These are phyloP conservation scores for Drosophila tropicalis DNA, from an alignment of 1,140 invertebrate species.

Conservation along the genomic window DNA sequence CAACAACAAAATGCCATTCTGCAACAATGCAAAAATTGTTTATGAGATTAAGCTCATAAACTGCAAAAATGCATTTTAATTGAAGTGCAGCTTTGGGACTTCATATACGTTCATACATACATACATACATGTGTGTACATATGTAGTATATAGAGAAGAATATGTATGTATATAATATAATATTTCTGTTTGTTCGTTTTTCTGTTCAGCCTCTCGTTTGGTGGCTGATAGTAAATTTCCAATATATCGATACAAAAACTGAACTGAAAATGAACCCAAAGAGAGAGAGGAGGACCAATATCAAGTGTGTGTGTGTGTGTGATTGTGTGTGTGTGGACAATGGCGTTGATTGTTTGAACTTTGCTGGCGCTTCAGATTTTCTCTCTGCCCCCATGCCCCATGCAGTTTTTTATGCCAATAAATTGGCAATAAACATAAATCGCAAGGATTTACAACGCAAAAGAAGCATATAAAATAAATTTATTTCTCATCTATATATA, in stretches of 20 bases:
- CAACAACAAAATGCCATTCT: conserved; percentile 34
- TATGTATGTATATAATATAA: conserved; percentile 43
- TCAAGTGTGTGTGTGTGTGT: conserved; percentile 6
- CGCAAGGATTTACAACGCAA: conserved; percentile 54
- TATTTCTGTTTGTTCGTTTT: conserved; percentile 18
- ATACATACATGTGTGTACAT: too few species aligned
- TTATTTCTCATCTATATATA: conserved; percentile 33
- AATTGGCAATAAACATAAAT: conserved; percentile 77
- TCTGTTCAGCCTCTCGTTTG: conserved; percentile 20
- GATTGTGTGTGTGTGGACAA: conserved; percentile 40
- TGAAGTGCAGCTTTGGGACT: conserved; percentile 82
- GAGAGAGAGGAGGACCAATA: neutral
- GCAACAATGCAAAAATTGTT: conserved; percentile 79
- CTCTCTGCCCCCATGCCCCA: conserved; percentile 18
- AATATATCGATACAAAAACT: conserved; percentile 64
- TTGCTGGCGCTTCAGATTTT: conserved; percentile 55
- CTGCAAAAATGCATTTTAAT: conserved; percentile 82
- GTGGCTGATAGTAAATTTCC: conserved; percentile 70
- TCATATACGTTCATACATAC: conserved; percentile 21
- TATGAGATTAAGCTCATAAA: conserved; percentile 82
- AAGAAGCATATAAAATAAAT: conserved; percentile 62
- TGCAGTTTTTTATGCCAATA: conserved; percentile 50
- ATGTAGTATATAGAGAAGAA: neutral
- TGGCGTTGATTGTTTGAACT: conserved; percentile 78
- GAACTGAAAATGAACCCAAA: conserved; percentile 6